Evolutionary conservation across 2,888 invertebrate species (phyloP), one percentile per base, ranked within the genome.

Genomic region (Heliconius erato): DNA sequence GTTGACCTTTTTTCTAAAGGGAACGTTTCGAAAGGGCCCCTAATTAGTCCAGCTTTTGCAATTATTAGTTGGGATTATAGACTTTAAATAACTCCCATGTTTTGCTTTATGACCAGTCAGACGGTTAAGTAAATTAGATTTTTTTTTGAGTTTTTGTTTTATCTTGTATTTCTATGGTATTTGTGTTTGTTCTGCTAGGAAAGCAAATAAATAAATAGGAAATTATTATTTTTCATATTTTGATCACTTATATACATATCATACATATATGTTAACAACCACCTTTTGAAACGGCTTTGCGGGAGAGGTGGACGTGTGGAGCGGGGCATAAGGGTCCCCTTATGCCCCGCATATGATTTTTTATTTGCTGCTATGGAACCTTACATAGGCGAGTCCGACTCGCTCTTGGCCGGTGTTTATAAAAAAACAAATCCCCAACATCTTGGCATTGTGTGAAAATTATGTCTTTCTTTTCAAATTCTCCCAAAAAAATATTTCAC

Each of bases 1-100:
- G 94, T 92, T 92, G 92, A 92, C 92, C 92, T 93, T 94, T 94
- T 94, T 93, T 91, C 90, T 89, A 91, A 90, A 89, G 87, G 90
- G 92, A 92, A 89, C 85, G 89, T 93, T 92, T 92, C 92, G 93
- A 92, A 93, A 92, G 92, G 93, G 92, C 89, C 92, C 89, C 86
- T 93, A 92, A 94, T 94, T 94, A 93, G 91, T 91, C 84, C 84
- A 87, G 87, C 87, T 85, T 90, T 89, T 87, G 89, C 86, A 84
- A 86, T 88, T 86, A 88, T 90, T 89, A 90, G 88, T 88, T 87
- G 86, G 85, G 83, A 85, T 85, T 83, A 84, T 81, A 83, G 84
- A 84, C 67, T 63, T 63, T 68, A 80, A 74, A 63, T 40, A 63
- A 79, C 79, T n/a, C 23, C 49, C 59, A 63, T 40, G 63, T 72